Percentiles rank a stretch among this genome's conserved stretches.
Conservation (phyloP, 2,113 vertebrate species). For the Anoplopoma fimbria region DNA sequence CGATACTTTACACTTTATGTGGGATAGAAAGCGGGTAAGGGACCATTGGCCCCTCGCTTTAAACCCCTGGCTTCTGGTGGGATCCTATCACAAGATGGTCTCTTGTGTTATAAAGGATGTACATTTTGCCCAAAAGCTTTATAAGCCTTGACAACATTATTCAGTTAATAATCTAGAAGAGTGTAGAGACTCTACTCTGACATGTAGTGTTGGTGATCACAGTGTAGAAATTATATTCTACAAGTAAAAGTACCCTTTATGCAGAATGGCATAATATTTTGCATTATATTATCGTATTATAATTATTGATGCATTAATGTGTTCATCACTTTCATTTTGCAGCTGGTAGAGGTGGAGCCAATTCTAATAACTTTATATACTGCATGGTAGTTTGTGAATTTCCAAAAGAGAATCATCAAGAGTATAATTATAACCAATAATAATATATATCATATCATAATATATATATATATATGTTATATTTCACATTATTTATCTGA, state of each 20-base stretch:
- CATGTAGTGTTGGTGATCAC: background rate
- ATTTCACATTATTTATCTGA: background rate
- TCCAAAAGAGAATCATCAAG: background rate
- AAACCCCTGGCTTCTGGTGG: too few relatives aligned
- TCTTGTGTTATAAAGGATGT: background rate
- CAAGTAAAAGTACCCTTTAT: too few relatives aligned
- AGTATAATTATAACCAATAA: background rate
- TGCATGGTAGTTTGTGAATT: background rate
- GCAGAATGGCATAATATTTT: background rate
- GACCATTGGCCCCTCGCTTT: too few relatives aligned
- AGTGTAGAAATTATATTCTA: too few relatives aligned
- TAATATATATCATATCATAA: background rate
- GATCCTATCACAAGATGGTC: too few relatives aligned
- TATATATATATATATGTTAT: too few relatives aligned
- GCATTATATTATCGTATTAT: background rate
- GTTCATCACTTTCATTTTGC: background rate
- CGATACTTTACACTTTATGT: too few relatives aligned
- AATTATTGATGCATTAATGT: background rate
- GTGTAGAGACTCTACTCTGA: background rate
- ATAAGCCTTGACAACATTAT: background rate
- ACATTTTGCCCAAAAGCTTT: background rate
- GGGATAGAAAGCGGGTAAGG: too few relatives aligned
- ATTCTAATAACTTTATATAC: background rate
- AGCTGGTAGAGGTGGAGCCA: background rate
- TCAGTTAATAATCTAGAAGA: background rate